Evolutionary conservation across 2,797 vertebrate genomes (phyloP), one percentile per base, ranked within the genome.

Genomic region (Mycteria americana): DNA sequence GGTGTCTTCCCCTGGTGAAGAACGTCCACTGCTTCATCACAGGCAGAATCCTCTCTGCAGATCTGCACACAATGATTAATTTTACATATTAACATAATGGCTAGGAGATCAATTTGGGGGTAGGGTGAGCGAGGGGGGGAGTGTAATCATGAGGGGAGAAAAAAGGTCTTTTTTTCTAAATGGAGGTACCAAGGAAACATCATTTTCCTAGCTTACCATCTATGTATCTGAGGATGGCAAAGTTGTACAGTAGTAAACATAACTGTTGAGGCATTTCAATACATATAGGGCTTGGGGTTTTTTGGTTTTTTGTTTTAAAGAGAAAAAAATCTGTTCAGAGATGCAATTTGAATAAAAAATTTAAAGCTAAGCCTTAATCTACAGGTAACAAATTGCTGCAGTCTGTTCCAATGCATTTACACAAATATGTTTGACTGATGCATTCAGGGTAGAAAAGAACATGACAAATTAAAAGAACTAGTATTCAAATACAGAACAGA

Each of bases 81-180:
- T 85, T 37, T 37, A 75, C 10, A 18, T 27, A 39, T 43, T 81
- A 77, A 31, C 22, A 53, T 72, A 80, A 80, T 6, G 8, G 37
- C 41, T 43, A 73, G 17, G 18, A 39, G n/a, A 16, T 15, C 63
- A 53, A 1, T 28, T 33, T 25, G 9, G 23, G 3, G 5, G 6
- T 45, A 25, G 3, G 9, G 51, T 9, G 18, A 35, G 25, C 16
- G 7, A 3, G 5, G 1, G 4, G 11, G 10, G 6, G 10, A 13
- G 1, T 4, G 7, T 53, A n/a, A 89, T 17, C 43, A 45, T 27
- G 22, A 18, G 11, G 15, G 23, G 25, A 10, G 37, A 27, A 45
- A 41, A 17, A 35, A 18, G 6, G 37, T 10, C 6, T 16, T 56
- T 72, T 41, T 53, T 72, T 33, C 39, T 68, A 92, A 76, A 62